phyloP scores from a whole-genome alignment of 2,113 vertebrate genomes.

The Microtus richardsoni region DNA sequence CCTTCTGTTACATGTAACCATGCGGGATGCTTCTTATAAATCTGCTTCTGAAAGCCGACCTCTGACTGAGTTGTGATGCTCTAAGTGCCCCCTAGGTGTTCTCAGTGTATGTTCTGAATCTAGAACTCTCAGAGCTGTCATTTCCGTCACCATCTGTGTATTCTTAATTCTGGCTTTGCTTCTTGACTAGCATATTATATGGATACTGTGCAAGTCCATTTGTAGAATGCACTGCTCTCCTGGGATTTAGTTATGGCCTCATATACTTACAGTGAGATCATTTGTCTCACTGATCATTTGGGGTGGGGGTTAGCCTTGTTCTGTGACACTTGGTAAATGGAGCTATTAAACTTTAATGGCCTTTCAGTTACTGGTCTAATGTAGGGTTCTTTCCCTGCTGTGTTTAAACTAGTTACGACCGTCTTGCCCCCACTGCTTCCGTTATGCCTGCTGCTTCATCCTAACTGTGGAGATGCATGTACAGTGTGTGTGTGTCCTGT shows the following conservation, averaged over 20 bases:
- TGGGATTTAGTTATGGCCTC: slow-evolving; percentile 45
- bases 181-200: slow-evolving; percentile 25
- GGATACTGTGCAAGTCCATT: slow-evolving; percentile 44
- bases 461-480: not conserved
- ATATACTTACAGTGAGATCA: slow-evolving; percentile 35
- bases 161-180: slow-evolving; percentile 31
- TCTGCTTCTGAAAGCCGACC: not conserved
- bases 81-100: slow-evolving; percentile 20
- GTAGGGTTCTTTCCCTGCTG: not conserved
- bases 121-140: not conserved
- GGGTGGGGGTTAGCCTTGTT: slow-evolving; percentile 11
- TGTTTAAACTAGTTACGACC: not conserved
- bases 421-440: not conserved
- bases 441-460: not conserved
- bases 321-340: slow-evolving; percentile 27
- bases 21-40: not conserved
- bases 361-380: slow-evolving; percentile 66
- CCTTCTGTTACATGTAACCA: not conserved
- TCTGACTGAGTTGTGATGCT: slow-evolving; percentile 22
- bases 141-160: slow-evolving; percentile 51
- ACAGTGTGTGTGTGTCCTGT: not conserved
- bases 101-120: slow-evolving; percentile 9
- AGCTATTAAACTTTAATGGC: slow-evolving; percentile 79
- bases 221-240: slow-evolving; percentile 45
- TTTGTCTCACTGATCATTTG: slow-evolving; percentile 48